Percentiles rank a stretch among this genome's conserved stretches.
Conservation (phyloP, 2,888 invertebrate species). For the Cheilosia grossa region DNA sequence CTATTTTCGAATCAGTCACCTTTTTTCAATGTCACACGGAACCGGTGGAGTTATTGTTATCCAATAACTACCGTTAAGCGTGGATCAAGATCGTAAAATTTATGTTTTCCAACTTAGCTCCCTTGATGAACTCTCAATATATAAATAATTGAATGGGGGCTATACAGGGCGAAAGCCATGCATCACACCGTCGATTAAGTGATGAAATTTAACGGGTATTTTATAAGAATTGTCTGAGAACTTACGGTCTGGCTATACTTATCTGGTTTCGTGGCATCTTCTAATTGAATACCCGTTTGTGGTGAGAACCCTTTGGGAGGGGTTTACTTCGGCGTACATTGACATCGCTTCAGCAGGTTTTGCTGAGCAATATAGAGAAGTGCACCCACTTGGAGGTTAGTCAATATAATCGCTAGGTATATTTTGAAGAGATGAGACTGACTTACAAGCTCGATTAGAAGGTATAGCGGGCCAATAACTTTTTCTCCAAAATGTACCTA, state of each 20-base stretch:
- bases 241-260: not conserved
- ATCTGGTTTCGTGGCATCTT: too few species aligned
- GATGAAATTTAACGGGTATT: conserved; percentile 19
- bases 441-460: too few species aligned
- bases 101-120: not conserved
- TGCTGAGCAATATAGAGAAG: too few species aligned
- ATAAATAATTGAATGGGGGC: conserved; percentile 1
- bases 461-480: too few species aligned
- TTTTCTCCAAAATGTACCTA: too few species aligned
- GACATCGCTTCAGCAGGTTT: too few species aligned
- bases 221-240: not conserved
- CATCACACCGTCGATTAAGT: conserved; percentile 4
- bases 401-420: too few species aligned
- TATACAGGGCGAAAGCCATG: not conserved
- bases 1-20: not conserved
- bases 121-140: not conserved
- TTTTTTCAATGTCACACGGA: conserved; percentile 10
- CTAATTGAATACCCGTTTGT: too few species aligned
- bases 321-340: too few species aligned
- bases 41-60: not conserved
- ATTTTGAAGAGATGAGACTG: too few species aligned
- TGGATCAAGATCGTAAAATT: not conserved
- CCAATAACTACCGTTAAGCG: not conserved
- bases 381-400: too few species aligned
- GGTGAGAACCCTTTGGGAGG: too few species aligned